Conservation (phyloP, 1,140 invertebrate species). For the Temnothorax longispinosus region DNA sequence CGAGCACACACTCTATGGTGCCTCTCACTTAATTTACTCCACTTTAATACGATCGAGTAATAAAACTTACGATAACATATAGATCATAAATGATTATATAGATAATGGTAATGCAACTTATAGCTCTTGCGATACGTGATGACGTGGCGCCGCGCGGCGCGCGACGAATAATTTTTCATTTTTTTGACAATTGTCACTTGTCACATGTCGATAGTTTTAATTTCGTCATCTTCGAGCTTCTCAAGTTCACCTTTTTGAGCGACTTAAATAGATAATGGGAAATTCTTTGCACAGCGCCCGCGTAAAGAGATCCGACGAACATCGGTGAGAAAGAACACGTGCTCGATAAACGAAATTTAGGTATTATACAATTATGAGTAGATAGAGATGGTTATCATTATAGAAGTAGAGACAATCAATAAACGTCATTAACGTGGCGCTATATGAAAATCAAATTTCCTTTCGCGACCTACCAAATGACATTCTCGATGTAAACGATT, state of each 20-base stretch:
- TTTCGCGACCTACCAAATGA: conserved; percentile 20
- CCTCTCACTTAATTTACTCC: conserved; percentile 75
- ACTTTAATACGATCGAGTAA: conserved; percentile 66
- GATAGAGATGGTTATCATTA: conserved; percentile 27
- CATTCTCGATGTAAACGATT: conserved; percentile 24
- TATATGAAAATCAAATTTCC: conserved; percentile 61
- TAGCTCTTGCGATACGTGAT: neutral
- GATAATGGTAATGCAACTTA: neutral
- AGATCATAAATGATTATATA: conserved; percentile 49
- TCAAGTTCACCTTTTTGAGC: neutral
- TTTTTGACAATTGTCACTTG: neutral
- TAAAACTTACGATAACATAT: conserved; percentile 53
- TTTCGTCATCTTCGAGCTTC: neutral
- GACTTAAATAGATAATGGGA: neutral
- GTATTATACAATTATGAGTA: neutral
- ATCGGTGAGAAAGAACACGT: neutral
- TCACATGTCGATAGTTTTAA: neutral
- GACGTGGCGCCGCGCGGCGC: neutral
- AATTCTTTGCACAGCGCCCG: neutral
- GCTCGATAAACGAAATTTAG: conserved; percentile 31
- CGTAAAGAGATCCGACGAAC: neutral
- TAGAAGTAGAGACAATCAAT: conserved; percentile 73
- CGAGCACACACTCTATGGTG: conserved; percentile 76
- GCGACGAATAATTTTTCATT: conserved; percentile 48
- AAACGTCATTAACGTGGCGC: conserved; percentile 39